These are phyloP conservation scores for Thermophis baileyi DNA, from an alignment of 2,113 vertebrate species.

Conservation along the genomic window DNA sequence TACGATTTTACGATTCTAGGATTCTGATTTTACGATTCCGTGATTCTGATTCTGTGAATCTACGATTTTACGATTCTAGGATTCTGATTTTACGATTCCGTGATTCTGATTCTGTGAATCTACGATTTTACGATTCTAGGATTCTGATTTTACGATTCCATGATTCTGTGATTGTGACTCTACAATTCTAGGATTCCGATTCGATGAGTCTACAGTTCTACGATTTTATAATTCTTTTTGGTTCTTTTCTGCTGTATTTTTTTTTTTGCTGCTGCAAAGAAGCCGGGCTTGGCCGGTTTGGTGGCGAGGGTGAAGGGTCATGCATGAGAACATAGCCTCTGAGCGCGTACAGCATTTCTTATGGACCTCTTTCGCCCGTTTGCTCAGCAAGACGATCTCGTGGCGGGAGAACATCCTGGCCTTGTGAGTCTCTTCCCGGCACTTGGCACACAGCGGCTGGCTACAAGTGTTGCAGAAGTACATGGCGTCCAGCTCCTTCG, in stretches of 20 bases:
- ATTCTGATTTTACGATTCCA: too few species aligned
- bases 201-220: too few species aligned
- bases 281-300: background rate
- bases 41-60: too few species aligned
- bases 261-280: background rate
- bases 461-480: conserved; percentile 92
- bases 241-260: background rate
- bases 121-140: too few species aligned
- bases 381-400: conserved; percentile 88
- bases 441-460: conserved; percentile 86
- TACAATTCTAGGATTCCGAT: too few species aligned
- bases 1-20: too few species aligned
- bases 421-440: conserved; percentile 87
- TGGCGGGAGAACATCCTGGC: conserved; percentile 90
- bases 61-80: too few species aligned
- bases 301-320: background rate
- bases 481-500: conserved; percentile 83
- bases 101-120: too few species aligned
- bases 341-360: conserved; percentile 84
- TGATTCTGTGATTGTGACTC: too few species aligned
- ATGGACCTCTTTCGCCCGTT: conserved; percentile 86
- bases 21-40: too few species aligned
- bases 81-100: too few species aligned
- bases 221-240: too few species aligned
- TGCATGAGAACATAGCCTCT: background rate